Conservation (phyloP, 2,113 vertebrate genomes). For the Fukomys damarensis region DNA sequence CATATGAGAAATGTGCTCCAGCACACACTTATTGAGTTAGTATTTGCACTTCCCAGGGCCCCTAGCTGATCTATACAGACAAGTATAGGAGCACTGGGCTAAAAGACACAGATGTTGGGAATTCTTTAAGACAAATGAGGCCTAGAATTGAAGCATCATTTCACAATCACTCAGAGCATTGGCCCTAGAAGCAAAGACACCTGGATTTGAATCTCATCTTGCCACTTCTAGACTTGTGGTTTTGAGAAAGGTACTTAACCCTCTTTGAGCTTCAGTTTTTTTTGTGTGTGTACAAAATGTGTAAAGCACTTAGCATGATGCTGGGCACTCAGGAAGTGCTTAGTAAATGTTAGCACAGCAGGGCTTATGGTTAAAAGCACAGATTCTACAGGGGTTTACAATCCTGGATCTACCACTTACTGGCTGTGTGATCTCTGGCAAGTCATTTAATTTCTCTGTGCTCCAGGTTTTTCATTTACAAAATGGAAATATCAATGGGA, state of each 20-base stretch:
- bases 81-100: neutral
- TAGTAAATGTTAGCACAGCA: slow-evolving; percentile 43
- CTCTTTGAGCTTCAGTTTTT: slow-evolving; percentile 28
- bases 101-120: neutral
- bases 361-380: slow-evolving; percentile 42
- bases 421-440: slow-evolving; percentile 19
- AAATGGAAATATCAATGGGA: neutral
- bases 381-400: slow-evolving; percentile 21
- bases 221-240: slow-evolving; percentile 29
- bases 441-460: slow-evolving; percentile 12
- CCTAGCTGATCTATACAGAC: neutral
- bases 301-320: slow-evolving; percentile 18
- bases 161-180: neutral
- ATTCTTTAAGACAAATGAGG: slow-evolving; percentile 22
- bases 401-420: neutral
- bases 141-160: neutral
- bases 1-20: neutral
- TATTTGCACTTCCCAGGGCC: slow-evolving; percentile 38
- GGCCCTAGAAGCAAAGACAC: slow-evolving; percentile 8
- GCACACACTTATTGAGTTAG: neutral
- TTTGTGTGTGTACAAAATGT: slow-evolving; percentile 16
- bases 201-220: slow-evolving; percentile 14
- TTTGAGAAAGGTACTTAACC: slow-evolving; percentile 62
- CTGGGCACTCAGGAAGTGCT: slow-evolving; percentile 11
- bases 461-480: neutral